Evolutionary conservation across 2,113 vertebrate species (phyloP).

Genomic region (Colossoma macropomum): DNA sequence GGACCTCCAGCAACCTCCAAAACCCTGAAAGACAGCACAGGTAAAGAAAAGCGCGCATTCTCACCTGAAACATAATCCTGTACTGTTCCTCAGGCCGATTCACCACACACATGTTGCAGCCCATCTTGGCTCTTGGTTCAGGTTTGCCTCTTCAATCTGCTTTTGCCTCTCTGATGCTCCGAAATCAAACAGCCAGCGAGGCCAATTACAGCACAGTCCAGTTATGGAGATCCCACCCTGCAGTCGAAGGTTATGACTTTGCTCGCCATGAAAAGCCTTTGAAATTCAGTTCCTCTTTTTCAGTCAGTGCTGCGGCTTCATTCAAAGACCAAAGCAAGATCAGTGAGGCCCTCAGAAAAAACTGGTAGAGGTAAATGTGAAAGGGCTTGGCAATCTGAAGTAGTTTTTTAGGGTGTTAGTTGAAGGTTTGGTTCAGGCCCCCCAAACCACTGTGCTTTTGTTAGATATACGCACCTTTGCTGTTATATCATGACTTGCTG

Average conservation of each 20-base stretch:
- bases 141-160: background rate
- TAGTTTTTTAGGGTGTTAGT: no score
- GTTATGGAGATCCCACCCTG: conserved; percentile 38
- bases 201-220: background rate
- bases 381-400: background rate
- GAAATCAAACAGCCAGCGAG: background rate
- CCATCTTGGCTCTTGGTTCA: conserved; percentile 75
- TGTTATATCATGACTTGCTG: background rate
- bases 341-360: conserved; percentile 1
- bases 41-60: conserved; percentile 39
- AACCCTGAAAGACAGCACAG: background rate
- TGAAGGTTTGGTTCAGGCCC: background rate
- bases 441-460: background rate
- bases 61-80: conserved; percentile 93
- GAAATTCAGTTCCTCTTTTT: conserved; percentile 39
- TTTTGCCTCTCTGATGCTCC: background rate
- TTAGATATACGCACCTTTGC: background rate
- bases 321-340: conserved; percentile 9
- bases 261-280: conserved; percentile 46
- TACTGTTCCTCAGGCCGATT: conserved; percentile 91
- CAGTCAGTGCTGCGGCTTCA: conserved; percentile 10
- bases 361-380: conserved; percentile 4
- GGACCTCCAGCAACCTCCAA: no score
- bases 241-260: conserved; percentile 40
- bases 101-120: conserved; percentile 94